Evolutionary conservation across 1,140 invertebrate species (phyloP).

Genomic region (Cepaea nemoralis): DNA sequence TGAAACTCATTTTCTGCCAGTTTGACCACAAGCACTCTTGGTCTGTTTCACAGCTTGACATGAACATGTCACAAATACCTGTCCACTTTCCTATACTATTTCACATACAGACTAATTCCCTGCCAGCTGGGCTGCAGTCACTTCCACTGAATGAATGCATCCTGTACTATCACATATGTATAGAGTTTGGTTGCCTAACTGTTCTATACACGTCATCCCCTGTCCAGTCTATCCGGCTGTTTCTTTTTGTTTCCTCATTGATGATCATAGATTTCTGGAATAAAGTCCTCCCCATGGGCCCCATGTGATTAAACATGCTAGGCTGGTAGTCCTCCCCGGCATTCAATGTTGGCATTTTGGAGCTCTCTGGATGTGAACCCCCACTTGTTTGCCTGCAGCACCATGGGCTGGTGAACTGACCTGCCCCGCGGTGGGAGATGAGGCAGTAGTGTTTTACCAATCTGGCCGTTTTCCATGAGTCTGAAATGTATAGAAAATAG

Average conservation of each 20-base stretch:
- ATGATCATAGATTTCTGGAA: conserved; percentile 10
- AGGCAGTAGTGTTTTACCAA: not conserved
- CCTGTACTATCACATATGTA: not conserved
- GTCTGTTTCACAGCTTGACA: too few relatives aligned
- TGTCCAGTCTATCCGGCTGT: not conserved
- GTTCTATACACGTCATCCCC: not conserved
- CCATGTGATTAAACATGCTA: not conserved
- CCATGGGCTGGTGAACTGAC: not conserved
- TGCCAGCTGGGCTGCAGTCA: too few relatives aligned
- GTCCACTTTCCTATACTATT: too few relatives aligned
- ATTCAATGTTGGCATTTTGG: not conserved
- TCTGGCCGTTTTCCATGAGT: not conserved
- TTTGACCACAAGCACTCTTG: too few relatives aligned
- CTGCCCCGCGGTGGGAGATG: not conserved
- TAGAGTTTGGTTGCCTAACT: not conserved
- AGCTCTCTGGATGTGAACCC: not conserved
- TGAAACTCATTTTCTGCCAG: too few relatives aligned
- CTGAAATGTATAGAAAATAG: not conserved
- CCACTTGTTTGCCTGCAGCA: not conserved
- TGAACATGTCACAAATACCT: too few relatives aligned
- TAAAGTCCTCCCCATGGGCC: not conserved
- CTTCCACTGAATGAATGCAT: too few relatives aligned
- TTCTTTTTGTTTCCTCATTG: not conserved
- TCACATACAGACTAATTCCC: too few relatives aligned
- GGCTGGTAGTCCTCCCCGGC: not conserved